Conservation (phyloP, 2,113 vertebrate genomes). For the Chaetodon trifascialis region DNA sequence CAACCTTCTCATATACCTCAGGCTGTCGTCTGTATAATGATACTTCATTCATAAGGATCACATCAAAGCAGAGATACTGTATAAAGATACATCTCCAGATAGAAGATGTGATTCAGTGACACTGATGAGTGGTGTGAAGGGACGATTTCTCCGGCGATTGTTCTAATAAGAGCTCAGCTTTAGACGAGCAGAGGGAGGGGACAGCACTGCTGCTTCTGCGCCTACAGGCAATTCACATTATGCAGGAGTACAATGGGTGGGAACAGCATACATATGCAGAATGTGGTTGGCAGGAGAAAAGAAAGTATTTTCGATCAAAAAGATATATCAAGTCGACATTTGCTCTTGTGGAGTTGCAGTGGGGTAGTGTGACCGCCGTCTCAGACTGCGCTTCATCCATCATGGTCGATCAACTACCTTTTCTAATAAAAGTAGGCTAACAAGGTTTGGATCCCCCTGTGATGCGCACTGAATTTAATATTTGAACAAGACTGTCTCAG, state of each 20-base stretch:
- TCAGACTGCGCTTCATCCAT: constrained; percentile 10
- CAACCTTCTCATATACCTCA: neutral
- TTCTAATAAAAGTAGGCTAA: neutral
- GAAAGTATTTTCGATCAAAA: neutral
- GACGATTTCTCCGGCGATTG: neutral
- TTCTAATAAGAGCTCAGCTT: constrained; percentile 15
- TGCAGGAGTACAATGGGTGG: constrained; percentile 50
- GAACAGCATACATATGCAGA: constrained; percentile 8
- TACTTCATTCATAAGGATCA: neutral
- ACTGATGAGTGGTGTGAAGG: neutral
- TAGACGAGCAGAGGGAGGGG: constrained; percentile 6
- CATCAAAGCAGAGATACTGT: neutral
- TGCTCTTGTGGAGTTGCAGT: neutral
- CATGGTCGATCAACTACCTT: neutral
- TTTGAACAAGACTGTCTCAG: neutral
- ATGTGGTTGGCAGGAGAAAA: neutral
- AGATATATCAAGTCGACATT: neutral
- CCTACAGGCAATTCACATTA: constrained; percentile 30
- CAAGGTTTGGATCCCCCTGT: neutral
- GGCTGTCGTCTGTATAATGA: neutral
- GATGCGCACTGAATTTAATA: neutral
- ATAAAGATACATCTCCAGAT: neutral
- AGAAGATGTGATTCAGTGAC: neutral
- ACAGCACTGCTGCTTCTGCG: neutral
- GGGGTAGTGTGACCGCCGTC: neutral